Base-by-base conservation (phyloP, 2,888 invertebrate genomes). In the Dilophus febrilis region DNA sequence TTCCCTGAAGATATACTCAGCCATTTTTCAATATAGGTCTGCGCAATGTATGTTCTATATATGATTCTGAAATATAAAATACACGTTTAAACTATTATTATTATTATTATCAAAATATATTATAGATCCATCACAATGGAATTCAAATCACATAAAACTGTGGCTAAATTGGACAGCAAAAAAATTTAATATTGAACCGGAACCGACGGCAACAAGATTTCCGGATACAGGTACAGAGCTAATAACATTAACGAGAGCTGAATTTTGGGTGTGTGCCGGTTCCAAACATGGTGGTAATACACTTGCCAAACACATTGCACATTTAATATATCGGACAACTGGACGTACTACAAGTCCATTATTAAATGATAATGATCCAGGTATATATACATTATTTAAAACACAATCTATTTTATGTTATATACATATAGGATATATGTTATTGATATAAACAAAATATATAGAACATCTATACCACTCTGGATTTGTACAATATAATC, bases 51-150 rank as follows among this genome's bases (percentile, higher is more conserved):
- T n/a, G n/a, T n/a, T n/a, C n/a, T n/a, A n/a, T n/a, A n/a, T n/a
- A n/a, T n/a, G n/a, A n/a, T n/a, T n/a, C n/a, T n/a, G n/a, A n/a
- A n/a, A n/a, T n/a, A n/a, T n/a, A n/a, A n/a, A n/a, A n/a, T n/a
- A n/a, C n/a, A n/a, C n/a, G n/a, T n/a, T n/a, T n/a, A n/a, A n/a
- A n/a, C n/a, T n/a, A n/a, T n/a, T n/a, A n/a, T n/a, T n/a, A n/a
- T n/a, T n/a, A n/a, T n/a, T n/a, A n/a, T n/a, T 22, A 22, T 22
- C 22, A 8, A 22, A 6, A 22, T 22, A 22, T 22, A 22, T 22
- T 33, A n/a, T 19, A 35, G 76, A 77, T 66, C 76, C 77, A 19
- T 63, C 66, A 37, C 72, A 71, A 53, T 77, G 77, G 77, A 68
- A 61, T 43, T 51, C 59, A 13, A 58, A 57, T 26, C 70, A 77